A percentile compares a stretch with the other conserved stretches of the same genome.
phyloP scores from a whole-genome alignment of 2,888 invertebrate genomes.

The Spilarctia lutea region DNA sequence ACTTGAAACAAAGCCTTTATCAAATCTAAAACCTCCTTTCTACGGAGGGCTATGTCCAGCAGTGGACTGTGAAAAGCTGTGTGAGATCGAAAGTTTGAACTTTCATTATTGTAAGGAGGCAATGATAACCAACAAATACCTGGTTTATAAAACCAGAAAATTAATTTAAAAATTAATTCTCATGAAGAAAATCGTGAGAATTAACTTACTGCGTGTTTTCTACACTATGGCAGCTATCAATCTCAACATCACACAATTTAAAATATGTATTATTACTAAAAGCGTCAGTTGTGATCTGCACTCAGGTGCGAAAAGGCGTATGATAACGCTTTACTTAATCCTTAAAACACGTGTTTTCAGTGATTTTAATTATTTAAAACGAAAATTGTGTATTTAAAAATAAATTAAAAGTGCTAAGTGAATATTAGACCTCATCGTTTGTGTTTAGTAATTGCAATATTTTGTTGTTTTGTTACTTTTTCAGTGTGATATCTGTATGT shows the following conservation, averaged over 20 bases:
- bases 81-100: too few relatives aligned
- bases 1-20: too few relatives aligned
- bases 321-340: constrained; percentile 17
- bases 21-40: too few relatives aligned
- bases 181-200: constrained; percentile 5
- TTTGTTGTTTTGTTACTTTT: not conserved
- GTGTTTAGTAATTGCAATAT: not conserved
- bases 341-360: constrained; percentile 15
- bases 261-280: constrained; percentile 41
- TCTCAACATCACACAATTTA: constrained; percentile 24
- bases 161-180: not conserved
- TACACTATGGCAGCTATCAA: constrained; percentile 28
- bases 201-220: constrained; percentile 40
- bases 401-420: not conserved
- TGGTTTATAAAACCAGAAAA: not conserved
- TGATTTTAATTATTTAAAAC: not conserved
- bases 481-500: not conserved
- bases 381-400: not conserved
- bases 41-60: too few relatives aligned
- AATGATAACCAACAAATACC: too few relatives aligned
- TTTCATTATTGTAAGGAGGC: too few relatives aligned
- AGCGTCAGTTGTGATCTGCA: constrained; percentile 45
- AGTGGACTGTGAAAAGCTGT: too few relatives aligned
- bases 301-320: constrained; percentile 52
- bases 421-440: not conserved